Base-by-base conservation (phyloP, 30 jellyfish, hydroid and myxozoan genomes). In the Nemopilema nomurai region DNA sequence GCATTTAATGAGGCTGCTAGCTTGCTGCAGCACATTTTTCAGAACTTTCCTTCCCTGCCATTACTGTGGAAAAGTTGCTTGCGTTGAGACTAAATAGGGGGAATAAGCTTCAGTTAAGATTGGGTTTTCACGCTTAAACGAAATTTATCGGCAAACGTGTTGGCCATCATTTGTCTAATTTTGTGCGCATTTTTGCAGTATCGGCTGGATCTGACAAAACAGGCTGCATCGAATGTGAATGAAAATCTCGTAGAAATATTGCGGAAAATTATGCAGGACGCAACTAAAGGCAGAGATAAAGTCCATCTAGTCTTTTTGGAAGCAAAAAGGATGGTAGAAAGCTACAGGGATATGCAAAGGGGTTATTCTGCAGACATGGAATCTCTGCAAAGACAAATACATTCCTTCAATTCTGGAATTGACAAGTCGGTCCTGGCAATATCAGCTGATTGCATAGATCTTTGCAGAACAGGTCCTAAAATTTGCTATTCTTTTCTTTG, bases 401-500 rank as follows among this genome's bases (percentile, higher is more conserved):
- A 51, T 1, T 23, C 41, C 8, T 22, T 66, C 18, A 79, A 79
- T 64, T 20, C 52, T 0, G 30, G 32, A n/a, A 52, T 79, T 31
- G 80, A 79, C 62, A 26, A 25, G 64, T 51, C 65, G n/a, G 68
- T 80, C n/a, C 0, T 80, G 3, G 90, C 31, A 65, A 80, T 80
- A n/a, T 80, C 90, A 18, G 50, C 90, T 6, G 79, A 80, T 67
- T 80, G 90, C n/a, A 80, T 80, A 0, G 82, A 67, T 22, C 69
- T 65, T 33, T 80, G 90, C 90, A 80, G 69, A 41, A 80, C 90
- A 19, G 90, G 81, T 64, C 7, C n/a, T n/a, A n/a, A n/a, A n/a
- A n/a, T n/a, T n/a, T n/a, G n/a, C n/a, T n/a, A n/a, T n/a, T n/a
- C n/a, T n/a, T n/a, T n/a, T n/a, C n/a, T n/a, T n/a, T n/a, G n/a